These are phyloP conservation scores for Collichthys lucidus DNA, from an alignment of 2,113 vertebrate genomes.

Conservation along the genomic window DNA sequence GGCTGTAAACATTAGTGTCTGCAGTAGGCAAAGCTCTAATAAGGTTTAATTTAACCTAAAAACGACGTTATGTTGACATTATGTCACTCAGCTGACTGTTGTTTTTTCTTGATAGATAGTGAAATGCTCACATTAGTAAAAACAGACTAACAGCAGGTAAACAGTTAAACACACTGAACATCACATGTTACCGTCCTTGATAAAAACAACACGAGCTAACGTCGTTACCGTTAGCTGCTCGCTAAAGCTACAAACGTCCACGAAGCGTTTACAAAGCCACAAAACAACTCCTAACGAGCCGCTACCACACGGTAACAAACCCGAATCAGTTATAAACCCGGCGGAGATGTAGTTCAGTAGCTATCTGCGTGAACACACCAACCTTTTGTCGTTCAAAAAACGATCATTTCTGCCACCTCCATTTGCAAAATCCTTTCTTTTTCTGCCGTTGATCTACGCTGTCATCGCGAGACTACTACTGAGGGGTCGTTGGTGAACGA, in stretches of 20 bases:
- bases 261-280: constrained; percentile 20
- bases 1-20: neutral
- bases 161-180: neutral
- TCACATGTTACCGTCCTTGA: neutral
- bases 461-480: constrained; percentile 58
- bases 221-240: constrained; percentile 47
- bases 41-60: neutral
- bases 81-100: neutral
- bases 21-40: neutral
- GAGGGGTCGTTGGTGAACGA: no score
- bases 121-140: neutral
- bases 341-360: accelerated
- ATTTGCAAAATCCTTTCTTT: constrained; percentile 76
- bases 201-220: constrained; percentile 55
- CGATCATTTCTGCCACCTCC: constrained; percentile 50
- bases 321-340: accelerated
- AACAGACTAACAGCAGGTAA: no score
- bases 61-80: neutral
- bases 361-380: neutral
- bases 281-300: neutral
- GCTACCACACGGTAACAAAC: accelerated
- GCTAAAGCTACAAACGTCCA: constrained; percentile 56
- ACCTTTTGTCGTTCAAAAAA: constrained; percentile 67
- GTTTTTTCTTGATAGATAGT: neutral
- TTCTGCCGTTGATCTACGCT: constrained; percentile 3